These are phyloP conservation scores for Hirudo medicinalis DNA, from an alignment of 1,140 invertebrate genomes.

Conservation along the genomic window DNA sequence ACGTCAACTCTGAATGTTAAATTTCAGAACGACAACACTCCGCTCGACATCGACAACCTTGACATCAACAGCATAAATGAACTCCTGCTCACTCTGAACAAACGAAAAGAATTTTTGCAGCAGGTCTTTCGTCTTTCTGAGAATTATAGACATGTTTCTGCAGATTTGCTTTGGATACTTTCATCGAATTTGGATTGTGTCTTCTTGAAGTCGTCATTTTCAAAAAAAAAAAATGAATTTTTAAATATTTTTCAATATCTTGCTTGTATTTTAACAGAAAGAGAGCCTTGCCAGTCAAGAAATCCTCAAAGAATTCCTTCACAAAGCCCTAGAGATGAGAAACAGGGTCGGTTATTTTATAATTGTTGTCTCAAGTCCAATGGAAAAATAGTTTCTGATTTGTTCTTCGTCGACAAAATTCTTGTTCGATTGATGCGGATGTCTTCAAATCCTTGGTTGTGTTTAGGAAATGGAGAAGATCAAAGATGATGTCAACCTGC, in stretches of 20 bases:
- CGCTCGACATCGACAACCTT: neutral
- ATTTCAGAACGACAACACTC: no score
- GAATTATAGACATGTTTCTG: neutral
- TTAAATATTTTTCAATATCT: slow-evolving; percentile 25
- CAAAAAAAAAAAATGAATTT: no score
- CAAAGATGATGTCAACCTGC: slow-evolving; percentile 28
- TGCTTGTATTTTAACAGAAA: slow-evolving; percentile 27
- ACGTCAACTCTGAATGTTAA: no score
- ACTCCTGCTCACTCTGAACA: neutral
- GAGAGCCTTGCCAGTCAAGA: slow-evolving; percentile 56
- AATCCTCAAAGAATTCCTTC: slow-evolving; percentile 69
- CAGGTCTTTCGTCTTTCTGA: neutral
- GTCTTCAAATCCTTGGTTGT: slow-evolving; percentile 12
- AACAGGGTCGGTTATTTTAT: slow-evolving; percentile 45
- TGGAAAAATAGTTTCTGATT: no score
- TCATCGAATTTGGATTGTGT: neutral
- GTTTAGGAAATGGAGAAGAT: slow-evolving; percentile 33
- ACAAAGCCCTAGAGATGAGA: slow-evolving; percentile 60
- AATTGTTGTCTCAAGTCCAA: neutral
- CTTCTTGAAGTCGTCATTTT: neutral
- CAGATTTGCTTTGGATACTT: neutral
- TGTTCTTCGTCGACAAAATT: no score
- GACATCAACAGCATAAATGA: slow-evolving; percentile 13
- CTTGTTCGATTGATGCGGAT: no score
- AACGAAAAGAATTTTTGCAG: neutral